phyloP scores from a whole-genome alignment of 2,888 invertebrate species.

The Brachypalpus laphriformis region DNA sequence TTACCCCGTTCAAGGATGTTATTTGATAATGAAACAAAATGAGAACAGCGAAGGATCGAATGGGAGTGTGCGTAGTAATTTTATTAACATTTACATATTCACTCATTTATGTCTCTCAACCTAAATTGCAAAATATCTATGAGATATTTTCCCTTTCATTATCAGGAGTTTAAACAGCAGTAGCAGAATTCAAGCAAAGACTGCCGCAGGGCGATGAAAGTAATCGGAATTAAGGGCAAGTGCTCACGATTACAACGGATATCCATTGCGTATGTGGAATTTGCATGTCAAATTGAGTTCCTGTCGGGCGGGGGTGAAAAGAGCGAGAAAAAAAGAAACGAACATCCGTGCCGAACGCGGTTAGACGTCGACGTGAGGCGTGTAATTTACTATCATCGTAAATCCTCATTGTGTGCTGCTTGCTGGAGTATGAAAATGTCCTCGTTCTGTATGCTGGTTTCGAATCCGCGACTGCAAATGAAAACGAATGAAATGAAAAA shows the following conservation, averaged over 20 bases:
- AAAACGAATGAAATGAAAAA: constrained; percentile 71
- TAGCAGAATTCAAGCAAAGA: not conserved
- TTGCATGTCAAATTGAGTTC: not conserved
- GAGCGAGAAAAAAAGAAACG: constrained; percentile 1
- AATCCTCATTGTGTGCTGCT: constrained; percentile 57
- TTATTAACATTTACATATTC: constrained; percentile 50
- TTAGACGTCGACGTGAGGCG: constrained; percentile 17
- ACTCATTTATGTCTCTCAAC: constrained; percentile 23
- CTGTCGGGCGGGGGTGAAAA: not conserved
- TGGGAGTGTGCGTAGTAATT: constrained; percentile 43
- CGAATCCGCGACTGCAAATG: constrained; percentile 44
- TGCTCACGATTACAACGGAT: constrained; percentile 52
- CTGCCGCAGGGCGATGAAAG: constrained; percentile 24
- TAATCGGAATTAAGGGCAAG: constrained; percentile 69
- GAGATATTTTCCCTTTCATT: constrained; percentile 66
- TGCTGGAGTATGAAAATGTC: constrained; percentile 46
- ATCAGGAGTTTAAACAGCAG: not conserved
- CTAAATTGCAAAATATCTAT: constrained; percentile 37
- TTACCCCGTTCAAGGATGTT: constrained; percentile 58
- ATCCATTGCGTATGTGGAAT: constrained; percentile 44
- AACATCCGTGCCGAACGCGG: not conserved
- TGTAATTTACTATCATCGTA: constrained; percentile 68
- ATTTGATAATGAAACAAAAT: constrained; percentile 53
- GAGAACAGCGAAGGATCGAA: not conserved
- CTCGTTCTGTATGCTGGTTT: constrained; percentile 10